phyloP scores from a whole-genome alignment of 2,888 invertebrate genomes.

The Drosophila setosimentum region DNA sequence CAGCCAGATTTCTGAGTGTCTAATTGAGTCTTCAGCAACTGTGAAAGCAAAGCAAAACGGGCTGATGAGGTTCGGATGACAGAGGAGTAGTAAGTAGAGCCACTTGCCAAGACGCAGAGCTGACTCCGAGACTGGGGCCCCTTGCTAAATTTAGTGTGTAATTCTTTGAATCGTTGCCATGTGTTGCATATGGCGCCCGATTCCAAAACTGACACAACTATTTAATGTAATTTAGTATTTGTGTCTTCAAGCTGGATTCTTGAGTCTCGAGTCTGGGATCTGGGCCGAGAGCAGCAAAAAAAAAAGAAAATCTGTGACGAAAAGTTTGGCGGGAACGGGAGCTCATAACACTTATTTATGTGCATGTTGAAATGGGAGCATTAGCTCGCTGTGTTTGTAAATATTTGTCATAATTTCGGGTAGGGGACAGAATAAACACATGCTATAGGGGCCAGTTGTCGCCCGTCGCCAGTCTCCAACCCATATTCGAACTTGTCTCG shows the following conservation, averaged over 20 bases:
- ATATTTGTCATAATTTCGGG: conserved; percentile 79
- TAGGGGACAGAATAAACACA: conserved; percentile 32
- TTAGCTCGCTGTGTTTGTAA: conserved; percentile 77
- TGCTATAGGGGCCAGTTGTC: conserved; percentile 41
- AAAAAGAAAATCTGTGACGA: conserved; percentile 68
- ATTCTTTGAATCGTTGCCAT: conserved; percentile 83
- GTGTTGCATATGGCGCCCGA: conserved; percentile 69
- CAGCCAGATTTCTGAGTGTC: conserved; percentile 70
- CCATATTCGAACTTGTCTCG: conserved; percentile 13
- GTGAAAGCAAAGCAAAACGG: conserved; percentile 1
- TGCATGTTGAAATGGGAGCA: conserved; percentile 82
- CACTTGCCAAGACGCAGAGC: conserved; percentile 45
- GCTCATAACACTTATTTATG: conserved; percentile 81
- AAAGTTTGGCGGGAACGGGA: conserved; percentile 50
- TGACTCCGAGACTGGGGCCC: conserved; percentile 1
- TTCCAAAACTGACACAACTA: conserved; percentile 61
- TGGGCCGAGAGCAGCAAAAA: conserved; percentile 26
- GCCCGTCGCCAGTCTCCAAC: conserved; percentile 1
- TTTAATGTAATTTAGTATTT: conserved; percentile 24
- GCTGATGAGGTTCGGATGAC: conserved; percentile 7
- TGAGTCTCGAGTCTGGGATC: conserved; percentile 26
- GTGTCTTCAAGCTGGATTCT: conserved; percentile 23
- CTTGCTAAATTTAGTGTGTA: conserved; percentile 82
- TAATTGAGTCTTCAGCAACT: conserved; percentile 67
- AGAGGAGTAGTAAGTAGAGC: conserved; percentile 5